Evolutionary conservation across 2,888 invertebrate genomes (phyloP), one percentile per base, ranked within the genome.

Genomic region (Andrena fulva): DNA sequence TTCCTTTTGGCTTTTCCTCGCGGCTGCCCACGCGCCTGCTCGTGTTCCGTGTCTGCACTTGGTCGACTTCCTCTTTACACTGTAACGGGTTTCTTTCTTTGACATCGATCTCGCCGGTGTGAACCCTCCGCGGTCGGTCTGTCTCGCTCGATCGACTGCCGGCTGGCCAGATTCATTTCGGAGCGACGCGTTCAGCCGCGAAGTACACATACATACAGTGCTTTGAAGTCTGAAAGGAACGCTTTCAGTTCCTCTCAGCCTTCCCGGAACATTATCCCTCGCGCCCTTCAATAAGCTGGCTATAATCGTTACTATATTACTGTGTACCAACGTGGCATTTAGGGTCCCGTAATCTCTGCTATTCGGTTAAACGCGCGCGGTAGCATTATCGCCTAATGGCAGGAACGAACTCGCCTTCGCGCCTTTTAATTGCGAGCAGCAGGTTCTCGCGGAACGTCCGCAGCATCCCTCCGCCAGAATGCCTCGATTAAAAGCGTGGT

Each of bases 51-150:
- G 48, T 62, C 70, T 35, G 62, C 80, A 74, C 75, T 75, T 75
- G 70, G 63, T 62, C 81, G 67, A 71, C 75, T 80, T 75, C 82
- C 70, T 70, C 59, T 63, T 66, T 75, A 50, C 50, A 10, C 20
- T 62, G 62, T 68, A 80, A 75, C 82, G 70, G 75, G 74, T 67
- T 80, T 69, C 60, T 31, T 75, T 82, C 80, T 80, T 80, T 68
- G 48, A 67, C 70, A 59, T 74, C 63, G 80, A 80, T 72, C 80
- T 31, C 67, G 29, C 33, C 71, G 54, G 29, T 31, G 50, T 48
- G 35, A 68, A 68, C 67, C 72, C 71, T 71, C 33, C n/a, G 62
- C 62, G 62, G 76, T 31, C 66, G 29, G 24, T 20, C 27, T 24
- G 52, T 31, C 50, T 76, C 52, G 10, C 50, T 33, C 59, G 12